Evolutionary conservation across 2,888 invertebrate genomes (phyloP).

Genomic region (Phytoseiulus persimilis): DNA sequence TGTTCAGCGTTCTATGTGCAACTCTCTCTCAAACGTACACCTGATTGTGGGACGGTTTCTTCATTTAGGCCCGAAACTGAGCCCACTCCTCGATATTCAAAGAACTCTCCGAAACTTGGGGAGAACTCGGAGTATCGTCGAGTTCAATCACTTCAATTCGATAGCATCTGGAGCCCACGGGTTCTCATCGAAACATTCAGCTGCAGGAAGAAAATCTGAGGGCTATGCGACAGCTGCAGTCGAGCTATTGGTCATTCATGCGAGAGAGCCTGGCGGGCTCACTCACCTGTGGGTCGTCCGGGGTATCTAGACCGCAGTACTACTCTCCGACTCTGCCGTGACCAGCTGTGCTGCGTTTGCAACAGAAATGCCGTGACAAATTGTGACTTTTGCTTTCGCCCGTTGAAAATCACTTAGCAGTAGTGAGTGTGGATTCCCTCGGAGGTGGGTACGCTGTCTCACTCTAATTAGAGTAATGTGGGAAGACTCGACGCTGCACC

Average conservation of each 20-base stretch:
- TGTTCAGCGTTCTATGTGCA: not conserved
- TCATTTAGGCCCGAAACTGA: not conserved
- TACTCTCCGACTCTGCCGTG: not conserved
- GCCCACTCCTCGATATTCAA: not conserved
- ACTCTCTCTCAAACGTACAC: not conserved
- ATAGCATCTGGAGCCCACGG: no score
- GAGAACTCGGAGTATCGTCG: not conserved
- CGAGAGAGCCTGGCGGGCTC: not conserved
- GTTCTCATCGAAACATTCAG: no score
- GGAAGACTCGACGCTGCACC: no score
- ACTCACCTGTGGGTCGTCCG: not conserved
- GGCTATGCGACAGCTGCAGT: no score
- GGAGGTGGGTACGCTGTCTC: not conserved
- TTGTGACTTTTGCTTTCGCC: not conserved
- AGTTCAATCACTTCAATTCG: no score
- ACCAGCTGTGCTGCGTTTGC: not conserved
- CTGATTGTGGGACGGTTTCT: not conserved
- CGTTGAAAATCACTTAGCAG: not conserved
- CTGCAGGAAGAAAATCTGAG: no score
- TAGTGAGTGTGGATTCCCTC: not conserved
- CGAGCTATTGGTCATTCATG: not conserved
- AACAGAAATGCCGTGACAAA: not conserved
- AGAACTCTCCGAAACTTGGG: not conserved
- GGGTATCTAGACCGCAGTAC: not conserved
- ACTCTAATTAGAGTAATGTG: no score